Evolutionary conservation across 2,888 invertebrate species (phyloP), one percentile per base, ranked within the genome.

Genomic region (Azorinus chamasolen): DNA sequence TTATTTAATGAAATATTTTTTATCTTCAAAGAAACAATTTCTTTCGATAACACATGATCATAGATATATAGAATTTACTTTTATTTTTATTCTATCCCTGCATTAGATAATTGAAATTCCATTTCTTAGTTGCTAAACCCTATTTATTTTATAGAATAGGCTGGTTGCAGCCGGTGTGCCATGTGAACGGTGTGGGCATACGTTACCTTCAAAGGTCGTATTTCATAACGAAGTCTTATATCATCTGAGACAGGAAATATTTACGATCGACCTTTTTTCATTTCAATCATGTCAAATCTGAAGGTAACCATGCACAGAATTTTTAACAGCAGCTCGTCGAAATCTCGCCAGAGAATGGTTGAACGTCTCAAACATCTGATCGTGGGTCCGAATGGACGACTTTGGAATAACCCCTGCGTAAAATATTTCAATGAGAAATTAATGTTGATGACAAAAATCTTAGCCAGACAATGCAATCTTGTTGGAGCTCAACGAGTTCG

Each of bases 381-480:
- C 2, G 41, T 10, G 45, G 25, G 32, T 5, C 18, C 8, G 18
- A 8, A 1, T 2, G 45, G 32, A 5, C 57, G 24, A 43, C 41
- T 57, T 10, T 70, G 61, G 77, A 62, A 53, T 32, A 64, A 72
- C 6, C 55, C 72, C n/a, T 75, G 55, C 57, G 62, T 73, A 1
- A 62, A 68, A 51, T 72, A 50, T 51, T 51, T 85, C 55, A 84
- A 79, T 73, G 73, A 80, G 51, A 79, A 84, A 64, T 51, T 84
- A 2, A 48, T 55, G n/a, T 53, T 77, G 24, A 25, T 88, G 6
- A 66, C 77, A 8, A 71, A 79, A 55, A 41, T 85, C 12, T 82
- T 89, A 74, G 84, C 84, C 2, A 85, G 65, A 64, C 91, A 92
- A 53, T 91, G 88, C 53, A 85, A 88, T 68, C 88, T 84, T 12